Percentiles rank a stretch among this genome's conserved stretches.
Conservation (phyloP, 2,113 vertebrate genomes). For the Xiphophorus hellerii region DNA sequence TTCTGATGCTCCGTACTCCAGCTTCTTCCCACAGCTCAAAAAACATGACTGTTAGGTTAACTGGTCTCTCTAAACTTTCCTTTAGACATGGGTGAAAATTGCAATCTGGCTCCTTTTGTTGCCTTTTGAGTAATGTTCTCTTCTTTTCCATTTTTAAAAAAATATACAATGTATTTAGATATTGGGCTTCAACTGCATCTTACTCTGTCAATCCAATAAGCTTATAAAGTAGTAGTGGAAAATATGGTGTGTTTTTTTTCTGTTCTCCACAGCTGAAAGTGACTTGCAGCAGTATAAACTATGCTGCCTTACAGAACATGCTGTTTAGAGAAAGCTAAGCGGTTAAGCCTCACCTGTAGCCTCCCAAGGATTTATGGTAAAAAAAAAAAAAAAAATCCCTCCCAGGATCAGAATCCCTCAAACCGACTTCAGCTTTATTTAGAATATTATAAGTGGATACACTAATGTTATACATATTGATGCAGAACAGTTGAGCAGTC, state of each 20-base stretch:
- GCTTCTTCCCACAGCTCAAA: background rate
- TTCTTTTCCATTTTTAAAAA: background rate
- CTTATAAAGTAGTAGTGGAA: background rate
- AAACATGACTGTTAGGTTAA: background rate
- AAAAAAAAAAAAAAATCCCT: conserved; percentile 45
- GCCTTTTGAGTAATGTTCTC: background rate
- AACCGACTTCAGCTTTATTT: background rate
- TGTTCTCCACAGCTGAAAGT: background rate
- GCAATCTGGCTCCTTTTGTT: background rate
- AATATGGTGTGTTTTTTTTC: background rate
- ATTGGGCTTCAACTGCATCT: background rate
- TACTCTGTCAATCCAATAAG: too few species aligned
- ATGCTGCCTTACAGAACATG: background rate
- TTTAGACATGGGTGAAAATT: too few species aligned
- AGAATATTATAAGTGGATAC: background rate
- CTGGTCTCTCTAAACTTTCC: background rate
- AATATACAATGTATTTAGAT: background rate
- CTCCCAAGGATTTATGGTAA: conserved; percentile 42
- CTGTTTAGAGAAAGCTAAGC: conserved; percentile 26
- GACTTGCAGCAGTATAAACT: conserved; percentile 10
- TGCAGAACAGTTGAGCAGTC: background rate
- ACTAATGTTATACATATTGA: background rate
- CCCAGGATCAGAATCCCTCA: conserved; percentile 4
- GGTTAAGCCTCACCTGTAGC: conserved; percentile 41
- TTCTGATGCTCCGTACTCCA: background rate